A percentile compares a stretch with the other conserved stretches of the same genome.
Evolutionary conservation across 2,888 invertebrate genomes (phyloP).

Genomic region (Idaea aversata): DNA sequence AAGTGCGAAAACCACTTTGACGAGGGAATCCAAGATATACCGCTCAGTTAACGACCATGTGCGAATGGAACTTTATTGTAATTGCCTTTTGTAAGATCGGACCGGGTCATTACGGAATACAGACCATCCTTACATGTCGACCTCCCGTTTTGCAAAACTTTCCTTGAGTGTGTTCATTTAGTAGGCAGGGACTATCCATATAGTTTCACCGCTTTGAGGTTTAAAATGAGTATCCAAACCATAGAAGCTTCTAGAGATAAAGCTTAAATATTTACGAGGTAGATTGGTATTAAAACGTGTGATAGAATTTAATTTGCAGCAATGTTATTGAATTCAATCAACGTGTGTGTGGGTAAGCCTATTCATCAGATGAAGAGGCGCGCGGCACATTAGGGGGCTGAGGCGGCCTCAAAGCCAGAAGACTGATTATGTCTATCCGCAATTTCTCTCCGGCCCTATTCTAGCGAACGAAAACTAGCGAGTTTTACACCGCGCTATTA

Average conservation of each 20-base stretch:
- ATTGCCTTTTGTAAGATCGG: conserved; percentile 80
- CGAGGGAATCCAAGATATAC: conserved; percentile 74
- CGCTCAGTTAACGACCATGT: conserved; percentile 78
- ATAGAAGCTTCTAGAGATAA: conserved; percentile 29
- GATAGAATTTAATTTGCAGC: conserved; percentile 33
- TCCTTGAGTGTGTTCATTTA: conserved; percentile 52
- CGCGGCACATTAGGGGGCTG: conserved; percentile 72
- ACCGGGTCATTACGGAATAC: conserved; percentile 76
- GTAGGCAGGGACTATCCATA: conserved; percentile 31
- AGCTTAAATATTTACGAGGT: conserved; percentile 14
- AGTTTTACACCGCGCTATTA: conserved; percentile 80
- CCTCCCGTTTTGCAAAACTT: conserved; percentile 69
- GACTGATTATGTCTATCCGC: conserved; percentile 81
- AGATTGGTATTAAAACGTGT: conserved; percentile 20
- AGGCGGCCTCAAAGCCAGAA: conserved; percentile 79
- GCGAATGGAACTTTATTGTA: conserved; percentile 80
- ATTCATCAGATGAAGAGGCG: conserved; percentile 75
- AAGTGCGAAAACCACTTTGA: conserved; percentile 39
- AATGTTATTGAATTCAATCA: conserved; percentile 54
- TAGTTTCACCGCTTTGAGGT: conserved; percentile 35
- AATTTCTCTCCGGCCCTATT: conserved; percentile 78
- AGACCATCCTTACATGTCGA: conserved; percentile 63
- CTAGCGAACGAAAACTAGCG: conserved; percentile 80
- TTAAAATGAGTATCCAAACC: conserved; percentile 34
- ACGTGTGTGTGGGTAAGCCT: conserved; percentile 60